A percentile compares a stretch with the other conserved stretches of the same genome.
phyloP scores from a whole-genome alignment of 2,113 vertebrate genomes.

The Apistogramma diplotaenia region DNA sequence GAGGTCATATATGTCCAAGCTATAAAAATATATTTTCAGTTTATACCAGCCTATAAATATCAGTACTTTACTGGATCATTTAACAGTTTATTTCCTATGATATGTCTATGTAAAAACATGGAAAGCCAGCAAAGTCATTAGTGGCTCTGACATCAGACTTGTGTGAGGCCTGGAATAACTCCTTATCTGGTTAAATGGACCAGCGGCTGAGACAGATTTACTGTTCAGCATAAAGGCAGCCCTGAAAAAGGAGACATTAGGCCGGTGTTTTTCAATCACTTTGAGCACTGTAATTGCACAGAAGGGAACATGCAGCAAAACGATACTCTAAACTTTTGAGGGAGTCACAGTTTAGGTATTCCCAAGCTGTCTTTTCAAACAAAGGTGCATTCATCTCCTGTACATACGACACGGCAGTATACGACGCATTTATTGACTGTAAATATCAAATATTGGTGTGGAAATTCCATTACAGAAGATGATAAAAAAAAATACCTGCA shows the following conservation, averaged over 20 bases:
- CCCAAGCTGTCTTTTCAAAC: conserved; percentile 38
- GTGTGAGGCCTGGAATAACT: conserved; percentile 55
- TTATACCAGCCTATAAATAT: conserved; percentile 46
- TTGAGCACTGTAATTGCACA: conserved; percentile 61
- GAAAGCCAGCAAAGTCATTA: conserved; percentile 56
- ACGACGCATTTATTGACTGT: conserved; percentile 34
- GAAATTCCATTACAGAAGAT: conserved; percentile 7
- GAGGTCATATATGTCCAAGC: conserved; percentile 23
- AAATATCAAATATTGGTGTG: conserved; percentile 46
- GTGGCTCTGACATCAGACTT: conserved; percentile 56
- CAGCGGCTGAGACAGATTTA: conserved; percentile 71
- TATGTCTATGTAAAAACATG: conserved; percentile 42
- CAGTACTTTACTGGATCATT: conserved; percentile 12
- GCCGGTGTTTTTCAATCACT: conserved; percentile 63
- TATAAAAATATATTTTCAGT: conserved; percentile 27
- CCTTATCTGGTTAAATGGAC: conserved; percentile 68
- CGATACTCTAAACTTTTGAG: conserved; percentile 56
- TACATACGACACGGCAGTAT: conserved; percentile 1
- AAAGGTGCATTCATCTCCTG: conserved; percentile 48
- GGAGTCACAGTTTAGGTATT: conserved; percentile 50
- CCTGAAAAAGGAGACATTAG: conserved; percentile 69
- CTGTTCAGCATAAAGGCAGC: conserved; percentile 52
- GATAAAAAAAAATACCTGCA: conserved; percentile 29
- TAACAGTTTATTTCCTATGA: conserved; percentile 49
- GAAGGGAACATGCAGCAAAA: conserved; percentile 56